Evolutionary conservation across 1,140 invertebrate genomes (phyloP).

Genomic region (Zophobas morio): DNA sequence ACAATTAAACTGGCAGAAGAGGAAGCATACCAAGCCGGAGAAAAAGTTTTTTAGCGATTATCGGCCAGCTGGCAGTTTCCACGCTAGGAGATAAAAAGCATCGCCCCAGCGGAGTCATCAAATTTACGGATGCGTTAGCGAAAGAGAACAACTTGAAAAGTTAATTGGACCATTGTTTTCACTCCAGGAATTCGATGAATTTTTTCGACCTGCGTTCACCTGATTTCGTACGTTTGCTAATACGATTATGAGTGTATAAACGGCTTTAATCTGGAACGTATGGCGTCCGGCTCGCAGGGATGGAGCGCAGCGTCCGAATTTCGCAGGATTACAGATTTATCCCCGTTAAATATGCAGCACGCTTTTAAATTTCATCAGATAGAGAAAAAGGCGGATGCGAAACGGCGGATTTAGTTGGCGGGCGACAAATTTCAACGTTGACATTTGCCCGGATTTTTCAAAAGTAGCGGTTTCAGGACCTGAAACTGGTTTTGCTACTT

Average conservation of each 20-base stretch:
- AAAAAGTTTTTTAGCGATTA: constrained; percentile 45
- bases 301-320: constrained; percentile 21
- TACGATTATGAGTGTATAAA: constrained; percentile 41
- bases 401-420: background rate
- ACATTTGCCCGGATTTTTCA: no score
- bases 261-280: constrained; percentile 32
- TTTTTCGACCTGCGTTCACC: constrained; percentile 32
- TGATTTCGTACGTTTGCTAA: constrained; percentile 23
- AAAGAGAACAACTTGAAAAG: constrained; percentile 29
- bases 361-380: constrained; percentile 32
- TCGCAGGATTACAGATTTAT: constrained; percentile 34
- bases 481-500: no score
- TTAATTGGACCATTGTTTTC: constrained; percentile 44
- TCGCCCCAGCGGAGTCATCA: constrained; percentile 35
- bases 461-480: no score
- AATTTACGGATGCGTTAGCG: constrained; percentile 4
- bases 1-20: constrained; percentile 40
- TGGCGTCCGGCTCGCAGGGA: constrained; percentile 11
- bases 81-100: constrained; percentile 37
- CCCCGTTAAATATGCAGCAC: constrained; percentile 34
- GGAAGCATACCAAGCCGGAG: constrained; percentile 19
- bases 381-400: constrained; percentile 4
- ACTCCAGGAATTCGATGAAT: constrained; percentile 9
- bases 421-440: no score
- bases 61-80: constrained; percentile 45